Percentiles rank a stretch among this genome's conserved stretches.
These are phyloP conservation scores for Heliconius nattereri DNA, from an alignment of 1,140 invertebrate species.

Conservation along the genomic window DNA sequence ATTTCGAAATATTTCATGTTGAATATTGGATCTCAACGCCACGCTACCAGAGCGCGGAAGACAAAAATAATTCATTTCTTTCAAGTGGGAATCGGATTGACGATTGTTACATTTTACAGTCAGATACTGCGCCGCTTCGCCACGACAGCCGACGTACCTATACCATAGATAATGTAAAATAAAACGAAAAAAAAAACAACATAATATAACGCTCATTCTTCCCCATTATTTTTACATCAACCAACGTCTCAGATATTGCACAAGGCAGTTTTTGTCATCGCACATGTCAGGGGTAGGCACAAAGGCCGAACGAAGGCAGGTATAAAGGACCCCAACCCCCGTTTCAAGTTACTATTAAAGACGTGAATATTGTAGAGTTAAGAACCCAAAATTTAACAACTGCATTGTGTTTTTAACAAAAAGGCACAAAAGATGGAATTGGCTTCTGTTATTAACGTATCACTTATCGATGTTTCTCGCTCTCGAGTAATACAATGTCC, in stretches of 20 bases:
- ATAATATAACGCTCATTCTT: slow-evolving; percentile 47
- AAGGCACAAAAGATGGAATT: slow-evolving; percentile 73
- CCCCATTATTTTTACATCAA: slow-evolving; percentile 73
- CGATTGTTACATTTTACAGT: too few relatives aligned
- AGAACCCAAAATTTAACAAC: slow-evolving; percentile 80
- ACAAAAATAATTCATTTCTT: too few relatives aligned
- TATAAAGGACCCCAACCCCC: slow-evolving; percentile 70
- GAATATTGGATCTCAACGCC: too few relatives aligned
- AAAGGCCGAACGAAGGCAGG: slow-evolving; percentile 69
- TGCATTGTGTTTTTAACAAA: slow-evolving; percentile 74
- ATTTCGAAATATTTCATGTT: too few relatives aligned
- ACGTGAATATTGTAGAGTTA: slow-evolving; percentile 76
- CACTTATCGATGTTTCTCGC: slow-evolving; percentile 71
- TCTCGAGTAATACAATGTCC: slow-evolving; percentile 67
- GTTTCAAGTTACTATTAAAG: slow-evolving; percentile 77
- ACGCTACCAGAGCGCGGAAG: too few relatives aligned
- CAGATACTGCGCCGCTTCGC: too few relatives aligned
- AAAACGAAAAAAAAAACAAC: slow-evolving; percentile 6
- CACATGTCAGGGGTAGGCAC: slow-evolving; percentile 73
- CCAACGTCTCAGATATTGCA: slow-evolving; percentile 71
- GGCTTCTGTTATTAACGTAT: slow-evolving; percentile 78
- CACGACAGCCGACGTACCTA: neutral
- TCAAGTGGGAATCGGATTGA: too few relatives aligned
- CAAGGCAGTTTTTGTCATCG: slow-evolving; percentile 73
- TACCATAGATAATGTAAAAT: neutral